Base-by-base conservation (phyloP, 1,140 invertebrate genomes). In the Drosophila rhopaloa region DNA sequence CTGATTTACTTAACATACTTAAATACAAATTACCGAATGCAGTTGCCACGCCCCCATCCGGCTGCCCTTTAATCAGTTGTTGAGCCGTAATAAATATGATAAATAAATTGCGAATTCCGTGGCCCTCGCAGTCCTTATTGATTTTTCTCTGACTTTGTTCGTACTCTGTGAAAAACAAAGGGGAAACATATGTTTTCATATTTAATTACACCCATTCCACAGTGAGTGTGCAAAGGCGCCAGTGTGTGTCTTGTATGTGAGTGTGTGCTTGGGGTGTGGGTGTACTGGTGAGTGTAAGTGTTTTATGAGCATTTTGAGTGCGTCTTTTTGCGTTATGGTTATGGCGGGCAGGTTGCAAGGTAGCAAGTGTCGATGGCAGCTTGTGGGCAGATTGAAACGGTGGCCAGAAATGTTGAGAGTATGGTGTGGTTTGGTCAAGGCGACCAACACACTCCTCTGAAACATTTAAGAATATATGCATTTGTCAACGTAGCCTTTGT, bases 131-230 rank as follows among this genome's bases (percentile, higher is more conserved):
- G 65, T 72, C 62, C 48, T 73, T 88, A 88, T 88, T 88, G 83
- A 89, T 88, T 89, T 85, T 89, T 67, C 79, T 55, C 29, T 43
- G 27, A 38, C 46, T 59, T 57, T 58, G 71, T 47, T 41, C 46
- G 71, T 40, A 41, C 47, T 60, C 50, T 63, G 53, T 54, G 76
- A 58, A 83, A 83, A 83, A 79, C 66, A 80, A 88, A 77, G 60
- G 66, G 54, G 41, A 82, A 83, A 88, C 83, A 89, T 89, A 83
- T 88, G 83, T 89, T 82, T 54, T 89, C 80, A 88, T 89, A 83
- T 82, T 89, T 88, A 88, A 88, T 88, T 88, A 83, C 65, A 80
- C 72, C 67, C 76, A 62, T 58, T 67, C 75, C 84, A 59, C 63
- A 66, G 48, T 50, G 16, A 40, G 63, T 83, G 56, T 79, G 47